Base-by-base conservation (phyloP, 2,113 vertebrate species). In the Dendrocopos noguchii region DNA sequence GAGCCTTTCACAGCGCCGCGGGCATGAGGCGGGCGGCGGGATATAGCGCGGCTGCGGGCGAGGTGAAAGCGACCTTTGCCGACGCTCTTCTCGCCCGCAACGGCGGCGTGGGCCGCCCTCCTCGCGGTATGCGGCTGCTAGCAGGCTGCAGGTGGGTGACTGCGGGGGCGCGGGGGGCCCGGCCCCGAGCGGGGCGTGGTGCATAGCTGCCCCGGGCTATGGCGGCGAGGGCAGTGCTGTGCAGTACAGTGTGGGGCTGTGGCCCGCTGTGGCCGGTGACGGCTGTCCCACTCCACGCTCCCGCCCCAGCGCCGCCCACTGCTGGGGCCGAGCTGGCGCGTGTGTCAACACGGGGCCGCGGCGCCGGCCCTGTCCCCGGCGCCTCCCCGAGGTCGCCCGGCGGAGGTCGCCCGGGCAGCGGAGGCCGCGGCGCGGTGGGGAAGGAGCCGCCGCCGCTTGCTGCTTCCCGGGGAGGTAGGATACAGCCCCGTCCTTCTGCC, bases 321-420 rank as follows among this genome's bases (percentile, higher is more conserved):
- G 76, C 67, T 19, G 25, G 55, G 87, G 79, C 79, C 56, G 78
- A 67, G 47, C 33, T 67, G 52, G 42, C 87, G 80, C 74, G 80
- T 68, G 70, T 59, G 80, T 72, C 55, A 84, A 84, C 66, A 34
- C 80, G 74, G 88, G 67, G 73, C 56, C 36, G 61, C 63, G 19
- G 79, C 52, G 31, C 93, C 81, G 96, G 97, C 94, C 96, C 77
- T 8, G 93, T 85, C 84, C 80, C 34, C 61, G 72, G 71, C 53
- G 52, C 66, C 64, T 87, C 71, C 91, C 28, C 55, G 88, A 74
- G 88, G 87, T 88, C 92, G 80, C 65, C 83, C 82, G 71, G 34
- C 36, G 42, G 46, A 65, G 85, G 36, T 59, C 50, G 50, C 42
- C 42, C 42, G 42, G 42, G 42, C 42, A 42, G 42, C 64, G 36